These are phyloP conservation scores for Sebastes trivittatus DNA, from an alignment of 2,797 vertebrate species.

Conservation along the genomic window DNA sequence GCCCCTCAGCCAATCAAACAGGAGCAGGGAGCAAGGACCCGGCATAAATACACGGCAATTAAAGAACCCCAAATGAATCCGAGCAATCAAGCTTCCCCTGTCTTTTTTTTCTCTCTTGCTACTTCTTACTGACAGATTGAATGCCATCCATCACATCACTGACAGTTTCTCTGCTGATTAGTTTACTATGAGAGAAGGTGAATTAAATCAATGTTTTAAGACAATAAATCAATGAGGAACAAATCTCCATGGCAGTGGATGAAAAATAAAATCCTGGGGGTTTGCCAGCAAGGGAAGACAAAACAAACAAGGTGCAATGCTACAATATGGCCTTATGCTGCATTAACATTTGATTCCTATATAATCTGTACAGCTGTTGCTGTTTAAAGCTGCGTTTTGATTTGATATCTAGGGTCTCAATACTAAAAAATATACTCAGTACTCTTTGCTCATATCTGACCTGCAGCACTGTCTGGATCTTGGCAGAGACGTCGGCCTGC, in stretches of 20 bases:
- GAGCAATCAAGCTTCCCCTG: slow-evolving; percentile 55
- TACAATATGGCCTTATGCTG: background rate
- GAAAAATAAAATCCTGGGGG: slow-evolving; percentile 31
- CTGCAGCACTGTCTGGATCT: slow-evolving; percentile 97
- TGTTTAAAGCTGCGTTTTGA: background rate
- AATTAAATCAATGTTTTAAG: slow-evolving; percentile 36
- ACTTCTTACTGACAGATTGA: slow-evolving; percentile 42
- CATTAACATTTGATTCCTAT: background rate
- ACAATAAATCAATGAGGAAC: slow-evolving; percentile 41
- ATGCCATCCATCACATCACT: slow-evolving; percentile 33
- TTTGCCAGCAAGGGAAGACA: background rate
- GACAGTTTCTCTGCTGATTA: slow-evolving; percentile 41
- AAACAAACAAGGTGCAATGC: slow-evolving; percentile 10
- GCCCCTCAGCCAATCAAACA: slow-evolving; percentile 65
- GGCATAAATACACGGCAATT: slow-evolving; percentile 66
- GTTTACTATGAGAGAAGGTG: slow-evolving; percentile 37
- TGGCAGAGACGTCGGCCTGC: slow-evolving; percentile 97
- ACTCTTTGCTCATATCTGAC: slow-evolving; percentile 74
- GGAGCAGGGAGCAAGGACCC: slow-evolving; percentile 59
- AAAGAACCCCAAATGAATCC: slow-evolving; percentile 65
- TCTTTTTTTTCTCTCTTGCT: slow-evolving; percentile 4
- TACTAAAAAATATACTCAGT: background rate
- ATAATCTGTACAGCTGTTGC: background rate
- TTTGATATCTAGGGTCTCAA: background rate
- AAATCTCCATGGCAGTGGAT: slow-evolving; percentile 15